phyloP scores from a whole-genome alignment of 1,140 invertebrate genomes.

The Drosophila lacertosa region DNA sequence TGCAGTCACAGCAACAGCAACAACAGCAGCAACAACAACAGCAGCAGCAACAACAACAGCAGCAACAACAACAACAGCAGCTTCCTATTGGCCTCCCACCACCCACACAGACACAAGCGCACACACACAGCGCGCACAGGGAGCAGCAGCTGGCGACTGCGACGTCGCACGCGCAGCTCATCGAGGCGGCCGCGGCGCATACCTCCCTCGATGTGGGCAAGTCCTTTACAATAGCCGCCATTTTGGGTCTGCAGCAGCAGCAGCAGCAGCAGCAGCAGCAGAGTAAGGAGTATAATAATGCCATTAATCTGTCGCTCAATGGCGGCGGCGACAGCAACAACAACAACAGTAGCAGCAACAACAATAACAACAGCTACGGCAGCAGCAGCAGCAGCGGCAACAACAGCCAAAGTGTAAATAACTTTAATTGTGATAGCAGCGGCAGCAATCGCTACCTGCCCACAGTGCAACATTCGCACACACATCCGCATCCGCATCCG shows the following conservation, averaged over 20 bases:
- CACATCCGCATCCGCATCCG: constrained; percentile 48
- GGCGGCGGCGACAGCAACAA: constrained; percentile 50
- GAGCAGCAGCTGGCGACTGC: constrained; percentile 71
- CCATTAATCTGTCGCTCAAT: constrained; percentile 83
- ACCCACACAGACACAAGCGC: constrained; percentile 36
- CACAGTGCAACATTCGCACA: constrained; percentile 36
- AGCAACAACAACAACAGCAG: constrained; percentile 51
- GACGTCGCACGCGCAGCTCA: constrained; percentile 76
- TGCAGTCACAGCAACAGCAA: constrained; percentile 54
- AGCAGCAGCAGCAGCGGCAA: constrained; percentile 46
- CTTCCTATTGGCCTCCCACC: constrained; percentile 58
- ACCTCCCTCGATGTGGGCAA: constrained; percentile 85
- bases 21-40: constrained; percentile 44
- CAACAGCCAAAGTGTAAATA: constrained; percentile 72
- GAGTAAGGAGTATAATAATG: constrained; percentile 83
- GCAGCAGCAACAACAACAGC: constrained; percentile 44
- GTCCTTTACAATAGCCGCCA: constrained; percentile 92
- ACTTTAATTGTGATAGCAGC: constrained; percentile 80
- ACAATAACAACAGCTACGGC: constrained; percentile 41
- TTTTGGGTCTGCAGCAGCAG: constrained; percentile 87
- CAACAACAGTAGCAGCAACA: constrained; percentile 40
- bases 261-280: no score
- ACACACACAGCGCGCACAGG: constrained; percentile 45
- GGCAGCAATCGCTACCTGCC: constrained; percentile 62
- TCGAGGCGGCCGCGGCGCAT: constrained; percentile 76